phyloP scores from a whole-genome alignment of 2,888 invertebrate species.

The Coelinius sp. region DNA sequence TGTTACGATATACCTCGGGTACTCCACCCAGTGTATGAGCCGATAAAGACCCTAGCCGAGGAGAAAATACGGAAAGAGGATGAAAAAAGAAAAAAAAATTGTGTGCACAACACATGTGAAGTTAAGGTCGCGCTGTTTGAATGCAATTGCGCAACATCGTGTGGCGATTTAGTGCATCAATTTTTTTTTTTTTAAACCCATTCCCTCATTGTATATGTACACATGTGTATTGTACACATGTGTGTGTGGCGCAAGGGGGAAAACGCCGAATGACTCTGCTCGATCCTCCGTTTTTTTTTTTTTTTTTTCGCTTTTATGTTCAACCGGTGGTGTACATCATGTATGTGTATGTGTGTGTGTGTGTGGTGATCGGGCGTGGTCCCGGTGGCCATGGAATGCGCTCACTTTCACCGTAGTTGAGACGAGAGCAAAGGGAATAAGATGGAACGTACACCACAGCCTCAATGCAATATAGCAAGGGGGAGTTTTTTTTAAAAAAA shows the following conservation, averaged over 20 bases:
- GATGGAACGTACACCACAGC: constrained; percentile 33
- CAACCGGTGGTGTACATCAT: constrained; percentile 7
- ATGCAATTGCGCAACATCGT: constrained; percentile 43
- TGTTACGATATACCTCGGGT: constrained; percentile 7
- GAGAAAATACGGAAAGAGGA: constrained; percentile 10
- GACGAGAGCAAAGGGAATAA: constrained; percentile 43
- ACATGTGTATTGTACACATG: neutral
- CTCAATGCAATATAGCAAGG: no score
- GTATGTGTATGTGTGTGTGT: constrained; percentile 43
- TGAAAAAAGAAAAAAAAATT: neutral
- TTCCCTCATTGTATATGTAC: no score
- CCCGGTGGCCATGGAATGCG: constrained; percentile 71
- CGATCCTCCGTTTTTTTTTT: constrained; percentile 1
- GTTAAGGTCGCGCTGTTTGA: constrained; percentile 33
- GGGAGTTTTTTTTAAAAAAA: neutral
- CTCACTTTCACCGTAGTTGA: constrained; percentile 69
- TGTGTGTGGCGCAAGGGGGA: constrained; percentile 39
- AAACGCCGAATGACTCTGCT: constrained; percentile 33
- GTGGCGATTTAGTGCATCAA: constrained; percentile 48
- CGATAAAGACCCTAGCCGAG: constrained; percentile 16
- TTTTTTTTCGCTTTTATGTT: constrained; percentile 13
- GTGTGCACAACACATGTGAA: neutral
- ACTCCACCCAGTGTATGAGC: neutral
- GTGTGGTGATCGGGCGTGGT: constrained; percentile 69
- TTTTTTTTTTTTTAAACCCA: constrained; percentile 42